Evolutionary conservation across 1,140 invertebrate genomes (phyloP).

Genomic region (Bradysia coprophila): DNA sequence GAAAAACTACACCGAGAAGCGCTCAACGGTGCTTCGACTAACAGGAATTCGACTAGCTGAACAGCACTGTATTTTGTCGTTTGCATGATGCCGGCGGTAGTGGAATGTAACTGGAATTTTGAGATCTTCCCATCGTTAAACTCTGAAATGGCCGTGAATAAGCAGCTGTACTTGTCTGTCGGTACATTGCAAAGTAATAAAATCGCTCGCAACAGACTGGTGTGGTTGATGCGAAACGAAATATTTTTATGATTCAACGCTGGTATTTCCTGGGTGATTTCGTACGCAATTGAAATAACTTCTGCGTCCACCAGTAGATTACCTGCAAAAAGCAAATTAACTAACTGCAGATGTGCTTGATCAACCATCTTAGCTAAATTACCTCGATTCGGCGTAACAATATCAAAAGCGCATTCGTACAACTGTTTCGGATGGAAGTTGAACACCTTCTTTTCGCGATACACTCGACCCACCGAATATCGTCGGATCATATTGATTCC

Average conservation of each 20-base stretch:
- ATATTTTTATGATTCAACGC: conserved; percentile 45
- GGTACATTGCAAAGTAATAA: conserved; percentile 66
- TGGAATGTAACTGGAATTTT: conserved; percentile 50
- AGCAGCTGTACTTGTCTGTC: conserved; percentile 38
- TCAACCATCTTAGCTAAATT: conserved; percentile 4
- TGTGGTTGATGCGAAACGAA: conserved; percentile 66
- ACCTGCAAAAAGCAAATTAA: conserved; percentile 22
- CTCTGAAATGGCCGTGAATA: conserved; percentile 14
- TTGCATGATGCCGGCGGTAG: conserved; percentile 42
- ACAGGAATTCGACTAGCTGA: conserved; percentile 48
- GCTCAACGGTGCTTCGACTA: conserved; percentile 44
- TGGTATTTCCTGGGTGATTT: conserved; percentile 56
- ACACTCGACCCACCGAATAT: conserved; percentile 74
- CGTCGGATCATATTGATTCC: conserved; percentile 60
- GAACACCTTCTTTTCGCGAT: conserved; percentile 59
- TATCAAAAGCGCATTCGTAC: conserved; percentile 86
- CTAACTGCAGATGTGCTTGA: conserved; percentile 2
- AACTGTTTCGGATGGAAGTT: conserved; percentile 78
- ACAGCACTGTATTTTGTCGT: conserved; percentile 48
- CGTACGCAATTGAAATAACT: conserved; percentile 53
- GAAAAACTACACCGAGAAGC: conserved; percentile 30
- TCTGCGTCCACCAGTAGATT: conserved; percentile 71
- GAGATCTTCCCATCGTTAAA: conserved; percentile 35
- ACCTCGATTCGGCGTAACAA: conserved; percentile 55
- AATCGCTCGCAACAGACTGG: conserved; percentile 54